Evolutionary conservation across 2,113 vertebrate genomes (phyloP), one percentile per base, ranked within the genome.

Genomic region (Nematolebias whitei): DNA sequence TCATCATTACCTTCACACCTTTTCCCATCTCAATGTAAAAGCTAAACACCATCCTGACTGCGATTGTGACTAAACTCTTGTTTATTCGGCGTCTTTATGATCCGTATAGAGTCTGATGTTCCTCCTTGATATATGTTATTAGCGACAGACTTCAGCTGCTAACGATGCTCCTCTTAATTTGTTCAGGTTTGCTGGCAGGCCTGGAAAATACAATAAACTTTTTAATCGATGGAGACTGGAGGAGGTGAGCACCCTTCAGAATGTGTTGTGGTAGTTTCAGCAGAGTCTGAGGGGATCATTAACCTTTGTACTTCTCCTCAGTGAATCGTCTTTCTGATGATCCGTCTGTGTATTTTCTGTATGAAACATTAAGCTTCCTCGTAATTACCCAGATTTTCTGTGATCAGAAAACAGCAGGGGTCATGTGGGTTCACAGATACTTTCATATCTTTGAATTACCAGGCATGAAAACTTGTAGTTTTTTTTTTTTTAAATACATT

Each of bases 191-290:
- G 96, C 96, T 69, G 98, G 98, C 62, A 94, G 97, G 76, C 98
- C 98, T 51, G 98, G 97, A 79, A 97, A 97, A 77, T 99, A 99
- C 89, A 98, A 98, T 92, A 98, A 98, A 89, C 95, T 99, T 79
- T 99, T 99, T 83, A 94, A 97, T 85, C 95, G 96, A 78, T 99
- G 97, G 97, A 94, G 98, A 77, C 88, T 99, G 80, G 98, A 99
- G 86, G 98, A 99, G 93, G 98, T 99, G 92, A 94, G 93, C 87
- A 76, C 79, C 67, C 29, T 68, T 69, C 26, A 51, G 13, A 56
- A 43, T 76, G 32, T 35, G 32, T 35, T 35, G n/a, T 59, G 49
- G 69, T 75, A 71, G 69, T 76, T 69, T 49, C 51, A 68, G 65
- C 52, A 49, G 24, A 54, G 7, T n/a, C 26, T 29, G 40, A 44